These are phyloP conservation scores for Papilio aristodemus DNA, from an alignment of 1,140 invertebrate species.

Conservation along the genomic window DNA sequence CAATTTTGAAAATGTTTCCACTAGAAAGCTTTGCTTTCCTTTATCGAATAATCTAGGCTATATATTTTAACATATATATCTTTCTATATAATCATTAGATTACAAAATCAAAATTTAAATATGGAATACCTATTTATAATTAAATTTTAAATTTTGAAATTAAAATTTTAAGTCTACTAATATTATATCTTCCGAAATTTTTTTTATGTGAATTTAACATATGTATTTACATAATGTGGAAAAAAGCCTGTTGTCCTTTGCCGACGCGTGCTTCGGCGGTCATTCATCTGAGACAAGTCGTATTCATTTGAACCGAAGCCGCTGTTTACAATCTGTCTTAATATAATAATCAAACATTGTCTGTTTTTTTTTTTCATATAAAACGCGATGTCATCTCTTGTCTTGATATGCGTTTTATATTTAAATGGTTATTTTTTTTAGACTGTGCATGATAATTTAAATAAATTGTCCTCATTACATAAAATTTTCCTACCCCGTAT, in stretches of 20 bases:
- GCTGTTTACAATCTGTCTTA: background rate
- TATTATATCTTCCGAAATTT: background rate
- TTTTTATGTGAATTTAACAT: background rate
- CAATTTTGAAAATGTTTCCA: too few relatives aligned
- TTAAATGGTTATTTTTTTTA: too few relatives aligned
- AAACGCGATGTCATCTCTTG: background rate
- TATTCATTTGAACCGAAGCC: background rate
- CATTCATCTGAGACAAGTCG: constrained; percentile 6
- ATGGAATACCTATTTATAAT: too few relatives aligned
- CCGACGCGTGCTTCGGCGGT: background rate
- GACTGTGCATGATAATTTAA: too few relatives aligned
- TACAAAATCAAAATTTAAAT: too few relatives aligned
- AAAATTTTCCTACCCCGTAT: too few relatives aligned
- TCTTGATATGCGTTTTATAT: too few relatives aligned
- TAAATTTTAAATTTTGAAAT: background rate
- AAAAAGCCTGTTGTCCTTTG: background rate
- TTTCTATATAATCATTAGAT: too few relatives aligned
- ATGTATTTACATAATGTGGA: constrained; percentile 2
- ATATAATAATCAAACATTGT: background rate
- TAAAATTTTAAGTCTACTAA: background rate
- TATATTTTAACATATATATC: too few relatives aligned
- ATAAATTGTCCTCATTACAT: too few relatives aligned
- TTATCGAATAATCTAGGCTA: too few relatives aligned
- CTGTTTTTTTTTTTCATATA: background rate
- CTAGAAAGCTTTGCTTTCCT: too few relatives aligned